Evolutionary conservation across 2,113 vertebrate species (phyloP).

Genomic region (Strigops habroptila): DNA sequence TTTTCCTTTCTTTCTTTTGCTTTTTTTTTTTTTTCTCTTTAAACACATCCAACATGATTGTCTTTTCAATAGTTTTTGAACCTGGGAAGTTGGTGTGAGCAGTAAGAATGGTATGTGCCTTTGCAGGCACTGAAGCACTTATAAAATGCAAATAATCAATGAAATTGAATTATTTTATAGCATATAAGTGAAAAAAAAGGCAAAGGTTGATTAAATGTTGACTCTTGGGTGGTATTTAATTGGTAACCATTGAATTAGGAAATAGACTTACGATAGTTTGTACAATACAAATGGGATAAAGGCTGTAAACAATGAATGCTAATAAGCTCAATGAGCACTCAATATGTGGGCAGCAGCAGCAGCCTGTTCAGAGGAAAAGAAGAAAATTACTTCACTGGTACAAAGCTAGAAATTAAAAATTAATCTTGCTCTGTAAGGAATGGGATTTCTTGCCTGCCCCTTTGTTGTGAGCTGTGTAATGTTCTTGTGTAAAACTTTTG

Average conservation of each 20-base stretch:
- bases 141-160: neutral
- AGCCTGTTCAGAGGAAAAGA: neutral
- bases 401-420: neutral
- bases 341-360: neutral
- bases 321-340: neutral
- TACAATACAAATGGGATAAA: neutral
- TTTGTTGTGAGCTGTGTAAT: neutral
- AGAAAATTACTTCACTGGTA: neutral
- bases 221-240: neutral
- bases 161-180: neutral
- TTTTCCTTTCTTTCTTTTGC: accelerated
- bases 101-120: neutral
- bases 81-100: neutral
- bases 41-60: neutral
- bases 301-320: neutral
- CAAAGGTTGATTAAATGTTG: slow-evolving; percentile 9
- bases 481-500: neutral
- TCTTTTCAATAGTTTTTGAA: neutral
- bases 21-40: neutral
- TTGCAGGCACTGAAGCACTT: neutral
- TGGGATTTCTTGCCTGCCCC: neutral
- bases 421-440: neutral
- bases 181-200: neutral
- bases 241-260: neutral
- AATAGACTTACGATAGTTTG: neutral